Evolutionary conservation across 2,888 invertebrate genomes (phyloP).

Genomic region (Aleiodes leptofemur): DNA sequence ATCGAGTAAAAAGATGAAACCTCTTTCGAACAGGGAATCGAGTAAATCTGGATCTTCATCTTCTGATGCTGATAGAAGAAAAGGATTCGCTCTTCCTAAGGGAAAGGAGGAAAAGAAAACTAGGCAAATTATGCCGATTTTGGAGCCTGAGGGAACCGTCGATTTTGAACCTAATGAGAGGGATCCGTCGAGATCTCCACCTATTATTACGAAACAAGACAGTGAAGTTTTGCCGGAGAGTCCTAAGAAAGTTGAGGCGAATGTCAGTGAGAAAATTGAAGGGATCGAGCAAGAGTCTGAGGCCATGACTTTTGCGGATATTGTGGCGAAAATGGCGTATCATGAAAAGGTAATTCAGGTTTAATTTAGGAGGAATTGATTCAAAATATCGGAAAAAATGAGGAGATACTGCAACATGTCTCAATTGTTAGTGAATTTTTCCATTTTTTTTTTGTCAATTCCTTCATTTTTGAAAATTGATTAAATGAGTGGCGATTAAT

Average conservation of each 20-base stretch:
- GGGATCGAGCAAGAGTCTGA: constrained; percentile 48
- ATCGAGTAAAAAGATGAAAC: constrained; percentile 21
- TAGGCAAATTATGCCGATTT: constrained; percentile 65
- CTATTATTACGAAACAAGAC: constrained; percentile 69
- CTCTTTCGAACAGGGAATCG: constrained; percentile 13
- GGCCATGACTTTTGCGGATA: constrained; percentile 66
- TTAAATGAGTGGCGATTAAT: no score
- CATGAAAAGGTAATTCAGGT: constrained; percentile 68
- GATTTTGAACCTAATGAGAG: constrained; percentile 61
- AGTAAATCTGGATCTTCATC: constrained; percentile 37
- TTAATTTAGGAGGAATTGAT: neutral
- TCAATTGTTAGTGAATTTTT: neutral
- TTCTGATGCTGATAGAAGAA: constrained; percentile 31
- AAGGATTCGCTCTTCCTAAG: no score
- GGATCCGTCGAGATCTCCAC: constrained; percentile 69
- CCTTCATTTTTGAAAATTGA: neutral
- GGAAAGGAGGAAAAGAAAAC: constrained; percentile 42
- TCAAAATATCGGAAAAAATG: no score
- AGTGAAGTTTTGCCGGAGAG: constrained; percentile 44
- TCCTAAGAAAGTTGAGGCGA: constrained; percentile 53
- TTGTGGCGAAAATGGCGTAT: constrained; percentile 70
- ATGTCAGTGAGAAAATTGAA: constrained; percentile 45
- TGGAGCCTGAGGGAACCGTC: constrained; percentile 64
- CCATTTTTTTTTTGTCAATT: neutral
- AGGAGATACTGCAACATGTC: no score